Base-by-base conservation (phyloP, 2,888 invertebrate species). In the Anaspis maculata region DNA sequence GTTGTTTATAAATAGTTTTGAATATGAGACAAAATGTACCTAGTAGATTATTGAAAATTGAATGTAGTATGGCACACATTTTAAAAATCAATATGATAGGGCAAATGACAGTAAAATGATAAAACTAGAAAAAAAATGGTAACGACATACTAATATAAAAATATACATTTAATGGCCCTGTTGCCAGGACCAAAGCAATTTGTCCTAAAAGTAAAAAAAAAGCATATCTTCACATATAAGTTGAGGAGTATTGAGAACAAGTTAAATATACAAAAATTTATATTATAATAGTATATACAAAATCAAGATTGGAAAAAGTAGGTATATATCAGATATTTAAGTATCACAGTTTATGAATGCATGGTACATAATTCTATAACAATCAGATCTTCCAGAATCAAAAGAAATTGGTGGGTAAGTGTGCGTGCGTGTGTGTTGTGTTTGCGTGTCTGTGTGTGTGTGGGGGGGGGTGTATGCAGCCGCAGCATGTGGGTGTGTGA, bases 341-440 rank as follows among this genome's bases (percentile, higher is more conserved):
- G 52, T 55, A 55, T 55, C 55, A 55, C 55, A 55, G 55, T 47
- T 51, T 47, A 49, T 51, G 46, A 45, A 49, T 51, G 45, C 43
- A 41, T 37, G 43, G 43, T 40, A 32, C 39, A 41, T 42, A 42
- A 44, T 44, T 42, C 42, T 34, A 27, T 23, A 25, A 19, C 16
- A 30, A 30, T 12, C 10, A n/a, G n/a, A n/a, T n/a, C n/a, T n/a
- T n/a, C n/a, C n/a, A n/a, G n/a, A n/a, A n/a, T n/a, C n/a, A n/a
- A n/a, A n/a, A n/a, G n/a, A n/a, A n/a, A n/a, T n/a, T n/a, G n/a
- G n/a, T n/a, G n/a, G n/a, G n/a, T n/a, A n/a, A n/a, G n/a, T n/a
- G n/a, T n/a, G n/a, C n/a, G n/a, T n/a, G n/a, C n/a, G n/a, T n/a
- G n/a, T n/a, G n/a, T n/a, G n/a, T n/a, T n/a, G n/a, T n/a, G n/a